Conservation (phyloP, 1,140 invertebrate species). For the Halyomorpha halys region DNA sequence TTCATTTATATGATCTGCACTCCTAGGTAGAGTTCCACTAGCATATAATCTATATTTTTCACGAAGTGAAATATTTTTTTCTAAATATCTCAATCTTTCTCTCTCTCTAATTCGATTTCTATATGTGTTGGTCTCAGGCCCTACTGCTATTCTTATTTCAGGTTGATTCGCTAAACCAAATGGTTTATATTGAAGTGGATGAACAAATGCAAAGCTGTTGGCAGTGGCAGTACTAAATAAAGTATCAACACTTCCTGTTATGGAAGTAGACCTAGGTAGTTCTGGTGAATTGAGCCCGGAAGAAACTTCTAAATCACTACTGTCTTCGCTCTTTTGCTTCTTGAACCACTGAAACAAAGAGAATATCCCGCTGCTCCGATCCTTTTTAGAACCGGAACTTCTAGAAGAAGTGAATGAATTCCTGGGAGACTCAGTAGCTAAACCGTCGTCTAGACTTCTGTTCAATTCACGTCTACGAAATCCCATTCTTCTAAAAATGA, state of each 20-base stretch:
- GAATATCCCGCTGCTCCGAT: constrained; percentile 36
- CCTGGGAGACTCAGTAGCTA: neutral
- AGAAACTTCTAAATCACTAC: constrained; percentile 25
- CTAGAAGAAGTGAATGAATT: constrained; percentile 18
- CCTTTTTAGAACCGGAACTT: constrained; percentile 21
- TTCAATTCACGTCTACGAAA: neutral
- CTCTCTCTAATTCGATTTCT: constrained; percentile 48
- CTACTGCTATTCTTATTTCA: constrained; percentile 38
- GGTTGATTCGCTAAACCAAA: constrained; percentile 34
- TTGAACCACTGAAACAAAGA: constrained; percentile 43
- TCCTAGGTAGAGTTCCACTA: constrained; percentile 35
- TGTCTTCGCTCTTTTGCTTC: constrained; percentile 31
- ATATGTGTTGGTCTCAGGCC: constrained; percentile 48
- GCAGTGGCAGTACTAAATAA: constrained; percentile 56
- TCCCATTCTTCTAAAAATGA: constrained; percentile 1
- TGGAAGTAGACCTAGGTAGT: constrained; percentile 34
- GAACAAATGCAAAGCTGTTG: constrained; percentile 56
- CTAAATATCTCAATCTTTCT: constrained; percentile 42
- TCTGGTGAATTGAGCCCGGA: constrained; percentile 24
- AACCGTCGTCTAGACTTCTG: neutral
- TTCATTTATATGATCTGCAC: constrained; percentile 26
- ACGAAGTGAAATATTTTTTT: constrained; percentile 47
- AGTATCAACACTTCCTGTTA: constrained; percentile 46
- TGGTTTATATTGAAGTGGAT: constrained; percentile 42
- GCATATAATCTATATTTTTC: constrained; percentile 51